Evolutionary conservation across 2,888 invertebrate species (phyloP), one percentile per base, ranked within the genome.

Genomic region (Melinaea marsaeus): DNA sequence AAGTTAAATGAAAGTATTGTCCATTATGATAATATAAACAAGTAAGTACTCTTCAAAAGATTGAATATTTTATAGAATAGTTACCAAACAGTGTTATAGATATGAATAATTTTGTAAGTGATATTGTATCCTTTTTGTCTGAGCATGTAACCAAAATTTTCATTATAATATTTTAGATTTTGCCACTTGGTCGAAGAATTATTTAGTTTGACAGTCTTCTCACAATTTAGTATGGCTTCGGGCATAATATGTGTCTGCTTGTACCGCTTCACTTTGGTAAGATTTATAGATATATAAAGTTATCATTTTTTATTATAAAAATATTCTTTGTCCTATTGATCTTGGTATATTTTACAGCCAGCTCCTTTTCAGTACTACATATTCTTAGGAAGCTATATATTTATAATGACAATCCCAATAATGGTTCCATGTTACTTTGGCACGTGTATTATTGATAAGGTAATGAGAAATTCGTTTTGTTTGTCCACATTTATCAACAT

Each of bases 381-480:
- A 60, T 88, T 86, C 67, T 72, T 88, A 2, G 74, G 72, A 2
- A 75, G 79, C 11, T 88, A 86, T 58, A 77, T 81, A 67, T 67
- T 68, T 42, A 67, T 80, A 3, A 83, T 88, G 83, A 68, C 80
- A 1, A 55, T 79, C 13, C 79, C 81, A 76, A 83, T 86, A 55
- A 61, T 85, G 68, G 74, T 84, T 2, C 86, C 86, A 2, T 84
- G 85, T 62, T 86, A 80, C 81, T 83, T 81, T 70, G 88, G 88
- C 7, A 81, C 80, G 13, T 73, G 68, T 4, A 79, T 88, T 37
- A 79, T 79, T 54, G 76, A 79, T 34, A 82, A 80, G 80, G 87
- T 86, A 59, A 33, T 61, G 32, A 22, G 6, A 22, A 48, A 22
- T 48, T 48, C 0, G 32, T 22, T 51, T 55, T 35, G 32, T 11